Evolutionary conservation across 2,888 invertebrate species (phyloP).

Genomic region (Brachyptera risi): DNA sequence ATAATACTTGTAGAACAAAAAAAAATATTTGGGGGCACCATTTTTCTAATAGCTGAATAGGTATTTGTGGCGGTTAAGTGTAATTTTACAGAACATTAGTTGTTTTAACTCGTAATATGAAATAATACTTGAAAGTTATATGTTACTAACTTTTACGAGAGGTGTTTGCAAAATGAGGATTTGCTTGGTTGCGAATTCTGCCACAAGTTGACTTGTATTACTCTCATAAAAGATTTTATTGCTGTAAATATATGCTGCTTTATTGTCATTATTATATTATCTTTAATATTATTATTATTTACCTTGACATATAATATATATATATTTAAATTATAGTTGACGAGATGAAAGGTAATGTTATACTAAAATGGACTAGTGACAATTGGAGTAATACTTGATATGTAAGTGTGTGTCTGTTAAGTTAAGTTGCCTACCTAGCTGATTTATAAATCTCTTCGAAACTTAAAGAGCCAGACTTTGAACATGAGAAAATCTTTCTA

Average conservation of each 20-base stretch:
- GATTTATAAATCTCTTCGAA: conserved; percentile 18
- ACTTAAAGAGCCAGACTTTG: conserved; percentile 22
- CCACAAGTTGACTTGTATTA: conserved; percentile 20
- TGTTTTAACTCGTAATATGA: conserved; percentile 27
- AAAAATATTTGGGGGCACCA: conserved; percentile 26
- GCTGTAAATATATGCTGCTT: conserved; percentile 29
- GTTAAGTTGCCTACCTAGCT: conserved; percentile 23
- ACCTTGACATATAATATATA: conserved; percentile 26
- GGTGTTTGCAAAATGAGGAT: not conserved
- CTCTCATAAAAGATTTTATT: conserved; percentile 23
- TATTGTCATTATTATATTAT: conserved; percentile 19
- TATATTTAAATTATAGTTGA: conserved; percentile 21
- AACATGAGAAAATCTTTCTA: conserved; percentile 5
- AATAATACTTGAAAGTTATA: conserved; percentile 24
- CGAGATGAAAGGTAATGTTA: no score
- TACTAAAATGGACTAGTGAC: conserved; percentile 20
- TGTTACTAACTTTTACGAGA: conserved; percentile 21
- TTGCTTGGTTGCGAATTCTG: conserved; percentile 3
- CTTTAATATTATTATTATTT: conserved; percentile 19
- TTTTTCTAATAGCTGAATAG: conserved; percentile 30
- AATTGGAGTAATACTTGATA: conserved; percentile 16
- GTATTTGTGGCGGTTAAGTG: conserved; percentile 28
- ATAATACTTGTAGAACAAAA: conserved; percentile 12
- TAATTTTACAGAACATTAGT: conserved; percentile 26
- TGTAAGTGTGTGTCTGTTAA: conserved; percentile 23